Conservation (phyloP, 2,888 invertebrate species). For the Neoaliturus tenellus region DNA sequence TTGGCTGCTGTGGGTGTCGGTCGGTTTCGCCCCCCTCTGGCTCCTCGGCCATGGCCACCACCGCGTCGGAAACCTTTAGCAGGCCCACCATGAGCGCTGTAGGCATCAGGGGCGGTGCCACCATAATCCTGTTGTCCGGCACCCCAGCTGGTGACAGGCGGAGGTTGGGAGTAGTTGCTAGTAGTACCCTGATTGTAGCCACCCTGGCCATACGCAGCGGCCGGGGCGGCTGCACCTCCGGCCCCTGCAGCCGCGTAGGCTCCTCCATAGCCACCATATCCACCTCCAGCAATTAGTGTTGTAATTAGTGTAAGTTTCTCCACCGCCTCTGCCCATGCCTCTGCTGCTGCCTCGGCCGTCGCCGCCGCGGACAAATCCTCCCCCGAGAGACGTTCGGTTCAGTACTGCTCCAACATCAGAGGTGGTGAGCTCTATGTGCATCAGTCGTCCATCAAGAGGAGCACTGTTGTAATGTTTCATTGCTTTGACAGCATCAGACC, state of each 20-base stretch:
- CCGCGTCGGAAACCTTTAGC: slow-evolving; percentile 65
- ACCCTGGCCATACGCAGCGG: too few relatives aligned
- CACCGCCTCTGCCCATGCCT: slow-evolving; percentile 71
- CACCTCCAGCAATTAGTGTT: slow-evolving; percentile 29
- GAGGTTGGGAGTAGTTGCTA: too few relatives aligned
- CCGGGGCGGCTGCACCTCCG: too few relatives aligned
- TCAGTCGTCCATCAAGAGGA: slow-evolving; percentile 87
- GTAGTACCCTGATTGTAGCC: too few relatives aligned
- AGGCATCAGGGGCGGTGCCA: too few relatives aligned
- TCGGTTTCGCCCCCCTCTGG: slow-evolving; percentile 76
- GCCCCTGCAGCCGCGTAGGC: too few relatives aligned
- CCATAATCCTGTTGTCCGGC: too few relatives aligned
- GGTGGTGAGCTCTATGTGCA: slow-evolving; percentile 95
- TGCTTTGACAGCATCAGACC: too few relatives aligned
- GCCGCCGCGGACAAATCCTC: slow-evolving; percentile 14
- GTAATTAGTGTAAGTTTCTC: slow-evolving; percentile 64
- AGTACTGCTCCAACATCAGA: slow-evolving; percentile 82
- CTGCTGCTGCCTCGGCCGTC: slow-evolving; percentile 69
- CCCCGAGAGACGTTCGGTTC: slow-evolving; percentile 72
- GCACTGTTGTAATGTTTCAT: too few relatives aligned
- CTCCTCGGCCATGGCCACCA: slow-evolving; percentile 73
- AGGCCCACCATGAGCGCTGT: too few relatives aligned
- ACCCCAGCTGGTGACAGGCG: too few relatives aligned
- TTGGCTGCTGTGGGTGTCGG: slow-evolving; percentile 93
- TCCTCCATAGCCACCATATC: too few relatives aligned